These are phyloP conservation scores for Erebia epiphron DNA, from an alignment of 2,888 invertebrate species.

Conservation along the genomic window DNA sequence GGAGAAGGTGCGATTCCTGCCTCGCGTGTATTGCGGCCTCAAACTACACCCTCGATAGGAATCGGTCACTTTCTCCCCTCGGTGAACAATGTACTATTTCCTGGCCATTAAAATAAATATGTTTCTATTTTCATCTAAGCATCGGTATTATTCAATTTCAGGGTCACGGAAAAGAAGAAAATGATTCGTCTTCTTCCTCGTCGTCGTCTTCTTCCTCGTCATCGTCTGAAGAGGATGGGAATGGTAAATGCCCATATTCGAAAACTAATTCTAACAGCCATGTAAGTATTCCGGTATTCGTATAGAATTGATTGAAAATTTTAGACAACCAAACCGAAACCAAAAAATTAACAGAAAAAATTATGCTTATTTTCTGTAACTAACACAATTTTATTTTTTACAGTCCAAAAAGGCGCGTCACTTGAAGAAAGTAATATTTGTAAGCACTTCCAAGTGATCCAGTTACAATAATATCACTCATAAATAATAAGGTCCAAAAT, in stretches of 20 bases:
- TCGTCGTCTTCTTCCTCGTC: constrained; percentile 57
- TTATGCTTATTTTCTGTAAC: no score
- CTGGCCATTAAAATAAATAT: background rate
- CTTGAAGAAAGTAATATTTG: constrained; percentile 35
- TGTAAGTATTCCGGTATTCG: constrained; percentile 41
- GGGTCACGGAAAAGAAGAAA: constrained; percentile 44
- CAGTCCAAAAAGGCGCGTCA: constrained; percentile 63
- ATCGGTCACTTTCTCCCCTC: no score
- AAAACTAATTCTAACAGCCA: constrained; percentile 44
- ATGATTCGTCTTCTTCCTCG: constrained; percentile 55
- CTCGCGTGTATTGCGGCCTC: no score
- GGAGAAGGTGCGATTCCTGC: no score
- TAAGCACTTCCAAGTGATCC: constrained; percentile 1
- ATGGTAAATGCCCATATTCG: constrained; percentile 37
- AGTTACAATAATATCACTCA: background rate
- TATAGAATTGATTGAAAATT: no score
- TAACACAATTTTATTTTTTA: constrained; percentile 38
- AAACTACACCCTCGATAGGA: no score
- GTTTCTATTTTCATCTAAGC: no score
- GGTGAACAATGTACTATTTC: no score
- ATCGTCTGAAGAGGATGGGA: constrained; percentile 50
- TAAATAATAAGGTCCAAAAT: no score
- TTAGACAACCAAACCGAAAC: no score
- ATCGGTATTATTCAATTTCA: constrained; percentile 24
- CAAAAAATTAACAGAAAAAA: no score